Evolutionary conservation across 2,888 invertebrate species (phyloP).

Genomic region (Drosophila formosana): DNA sequence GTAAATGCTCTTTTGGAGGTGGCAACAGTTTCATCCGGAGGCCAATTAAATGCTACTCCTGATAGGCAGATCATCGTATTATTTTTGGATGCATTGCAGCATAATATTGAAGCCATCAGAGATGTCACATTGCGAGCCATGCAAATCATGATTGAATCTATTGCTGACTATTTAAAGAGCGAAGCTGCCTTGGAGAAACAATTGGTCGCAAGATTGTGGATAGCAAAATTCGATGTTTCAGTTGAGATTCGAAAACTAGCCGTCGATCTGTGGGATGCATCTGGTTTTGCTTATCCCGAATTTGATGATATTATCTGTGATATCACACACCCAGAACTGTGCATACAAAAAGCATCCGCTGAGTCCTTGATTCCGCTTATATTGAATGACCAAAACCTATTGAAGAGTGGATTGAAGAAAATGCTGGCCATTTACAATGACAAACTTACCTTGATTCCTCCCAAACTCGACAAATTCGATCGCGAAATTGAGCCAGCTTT

Average conservation of each 20-base stretch:
- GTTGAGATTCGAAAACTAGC: slow-evolving; percentile 90
- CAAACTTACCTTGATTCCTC: slow-evolving; percentile 92
- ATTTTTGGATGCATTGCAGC: slow-evolving; percentile 91
- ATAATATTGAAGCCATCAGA: slow-evolving; percentile 89
- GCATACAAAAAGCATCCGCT: slow-evolving; percentile 93
- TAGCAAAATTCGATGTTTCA: slow-evolving; percentile 92
- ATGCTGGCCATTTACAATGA: slow-evolving; percentile 91
- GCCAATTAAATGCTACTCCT: slow-evolving; percentile 88
- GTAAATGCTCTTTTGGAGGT: slow-evolving; percentile 93
- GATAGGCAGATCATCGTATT: slow-evolving; percentile 90
- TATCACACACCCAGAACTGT: slow-evolving; percentile 92
- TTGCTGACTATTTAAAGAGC: slow-evolving; percentile 85
- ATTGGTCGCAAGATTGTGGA: slow-evolving; percentile 91
- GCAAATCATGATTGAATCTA: slow-evolving; percentile 87
- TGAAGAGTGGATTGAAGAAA: slow-evolving; percentile 87
- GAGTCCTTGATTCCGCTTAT: slow-evolving; percentile 91
- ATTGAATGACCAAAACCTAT: slow-evolving; percentile 86
- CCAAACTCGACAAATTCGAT: slow-evolving; percentile 95
- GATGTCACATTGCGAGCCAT: slow-evolving; percentile 93
- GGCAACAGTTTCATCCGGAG: slow-evolving; percentile 90
- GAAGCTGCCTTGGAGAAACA: slow-evolving; percentile 84
- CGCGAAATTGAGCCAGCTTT: slow-evolving; percentile 93
- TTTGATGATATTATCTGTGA: slow-evolving; percentile 87
- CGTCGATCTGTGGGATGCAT: slow-evolving; percentile 87
- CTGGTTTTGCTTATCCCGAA: slow-evolving; percentile 86